A percentile compares a stretch with the other conserved stretches of the same genome.
Conservation (phyloP, 2,797 vertebrate species). For the Megaceryle alcyon region DNA sequence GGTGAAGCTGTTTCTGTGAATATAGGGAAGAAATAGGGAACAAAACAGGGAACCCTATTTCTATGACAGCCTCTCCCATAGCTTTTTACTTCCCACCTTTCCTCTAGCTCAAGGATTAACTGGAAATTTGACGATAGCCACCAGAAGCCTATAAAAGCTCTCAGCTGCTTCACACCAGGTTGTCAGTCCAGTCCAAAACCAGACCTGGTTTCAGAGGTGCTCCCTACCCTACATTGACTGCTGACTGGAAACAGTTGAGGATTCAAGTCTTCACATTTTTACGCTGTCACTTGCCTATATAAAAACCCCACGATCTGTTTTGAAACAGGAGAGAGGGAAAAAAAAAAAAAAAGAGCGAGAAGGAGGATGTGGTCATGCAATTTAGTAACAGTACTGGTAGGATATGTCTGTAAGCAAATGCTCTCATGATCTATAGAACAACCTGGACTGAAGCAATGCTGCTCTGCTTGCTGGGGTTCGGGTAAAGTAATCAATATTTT, state of each 20-base stretch:
- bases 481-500: constrained; percentile 25
- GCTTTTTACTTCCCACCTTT: not conserved
- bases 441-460: not conserved
- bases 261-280: not conserved
- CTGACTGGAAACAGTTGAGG: not conserved
- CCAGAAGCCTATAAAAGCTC: not conserved
- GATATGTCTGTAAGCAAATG: not conserved
- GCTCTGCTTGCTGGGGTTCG: not conserved
- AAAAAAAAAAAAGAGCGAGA: not conserved
- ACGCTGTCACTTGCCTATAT: not conserved
- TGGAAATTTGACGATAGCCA: not conserved
- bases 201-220: not conserved
- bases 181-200: accelerated
- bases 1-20: not conserved
- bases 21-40: too few species aligned
- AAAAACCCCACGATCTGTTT: not conserved
- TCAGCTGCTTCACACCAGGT: not conserved
- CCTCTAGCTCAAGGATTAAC: not conserved
- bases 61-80: not conserved
- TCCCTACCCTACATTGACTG: not conserved
- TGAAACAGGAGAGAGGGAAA: not conserved
- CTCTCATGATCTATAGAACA: not conserved
- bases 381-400: not conserved
- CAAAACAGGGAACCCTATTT: not conserved
- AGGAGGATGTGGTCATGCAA: constrained; percentile 46